These are phyloP conservation scores for Volucella inanis DNA, from an alignment of 2,888 invertebrate species.

Conservation along the genomic window DNA sequence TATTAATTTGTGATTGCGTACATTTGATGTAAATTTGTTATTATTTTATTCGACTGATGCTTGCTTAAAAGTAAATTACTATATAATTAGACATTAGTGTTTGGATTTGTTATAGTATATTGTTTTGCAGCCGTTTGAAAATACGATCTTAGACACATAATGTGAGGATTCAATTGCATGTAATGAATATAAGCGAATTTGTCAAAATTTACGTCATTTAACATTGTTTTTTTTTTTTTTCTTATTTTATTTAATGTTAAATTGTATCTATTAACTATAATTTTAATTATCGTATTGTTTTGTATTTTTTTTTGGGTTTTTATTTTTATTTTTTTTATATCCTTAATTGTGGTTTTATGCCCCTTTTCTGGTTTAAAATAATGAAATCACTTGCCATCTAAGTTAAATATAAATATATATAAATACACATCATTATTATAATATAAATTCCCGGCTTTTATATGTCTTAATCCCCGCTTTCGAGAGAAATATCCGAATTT, in stretches of 20 bases:
- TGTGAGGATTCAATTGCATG: constrained; percentile 34
- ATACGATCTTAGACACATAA: constrained; percentile 15
- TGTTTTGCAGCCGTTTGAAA: not conserved
- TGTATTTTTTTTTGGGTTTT: not conserved
- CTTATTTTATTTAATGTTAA: constrained; percentile 8
- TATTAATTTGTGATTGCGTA: constrained; percentile 48
- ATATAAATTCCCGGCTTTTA: constrained; percentile 74
- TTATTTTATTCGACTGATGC: not conserved
- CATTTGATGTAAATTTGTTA: constrained; percentile 20
- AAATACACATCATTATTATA: constrained; percentile 69
- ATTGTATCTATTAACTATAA: constrained; percentile 7
- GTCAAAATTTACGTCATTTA: no score
- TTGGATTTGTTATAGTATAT: constrained; percentile 32
- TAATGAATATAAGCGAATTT: constrained; percentile 30
- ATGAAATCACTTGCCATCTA: constrained; percentile 52
- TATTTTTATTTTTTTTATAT: constrained; percentile 21
- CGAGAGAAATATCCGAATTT: constrained; percentile 48
- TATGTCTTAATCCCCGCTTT: constrained; percentile 34
- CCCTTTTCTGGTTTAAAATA: constrained; percentile 24
- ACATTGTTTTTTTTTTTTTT: no score
- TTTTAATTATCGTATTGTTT: constrained; percentile 35
- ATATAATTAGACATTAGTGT: not conserved
- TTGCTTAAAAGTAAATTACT: constrained; percentile 40
- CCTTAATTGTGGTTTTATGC: constrained; percentile 38
- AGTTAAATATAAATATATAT: constrained; percentile 69